These are phyloP conservation scores for Cotesia congregata DNA, from an alignment of 2,888 invertebrate genomes.

Conservation along the genomic window DNA sequence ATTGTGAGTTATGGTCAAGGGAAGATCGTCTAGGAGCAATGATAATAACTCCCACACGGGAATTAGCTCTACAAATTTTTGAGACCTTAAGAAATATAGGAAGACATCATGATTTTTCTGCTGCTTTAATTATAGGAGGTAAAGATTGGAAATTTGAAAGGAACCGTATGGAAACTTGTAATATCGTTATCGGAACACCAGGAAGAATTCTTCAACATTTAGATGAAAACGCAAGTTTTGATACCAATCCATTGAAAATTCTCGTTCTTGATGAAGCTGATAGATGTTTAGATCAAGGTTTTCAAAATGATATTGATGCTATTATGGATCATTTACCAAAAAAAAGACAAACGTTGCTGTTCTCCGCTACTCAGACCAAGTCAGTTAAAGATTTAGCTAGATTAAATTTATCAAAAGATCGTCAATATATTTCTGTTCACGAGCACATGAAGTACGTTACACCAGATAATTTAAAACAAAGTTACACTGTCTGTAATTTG, in stretches of 20 bases:
- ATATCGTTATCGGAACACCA: slow-evolving; percentile 96
- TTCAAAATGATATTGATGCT: slow-evolving; percentile 91
- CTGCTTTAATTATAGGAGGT: slow-evolving; percentile 94
- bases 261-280: slow-evolving; percentile 96
- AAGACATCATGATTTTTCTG: slow-evolving; percentile 91
- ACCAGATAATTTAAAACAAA: slow-evolving; percentile 89
- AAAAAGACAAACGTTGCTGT: slow-evolving; percentile 91
- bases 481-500: slow-evolving; percentile 90
- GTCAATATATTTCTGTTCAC: slow-evolving; percentile 94
- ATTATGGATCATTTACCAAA: slow-evolving; percentile 93
- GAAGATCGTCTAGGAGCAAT: slow-evolving; percentile 93
- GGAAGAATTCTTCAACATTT: slow-evolving; percentile 97
- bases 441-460: slow-evolving; percentile 86
- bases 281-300: slow-evolving; percentile 96
- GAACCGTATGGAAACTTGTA: slow-evolving; percentile 90
- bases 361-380: slow-evolving; percentile 99
- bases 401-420: slow-evolving; percentile 81
- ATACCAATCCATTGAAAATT: slow-evolving; percentile 81
- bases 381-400: slow-evolving; percentile 93
- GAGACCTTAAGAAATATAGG: slow-evolving; percentile 92
- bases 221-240: slow-evolving; percentile 94
- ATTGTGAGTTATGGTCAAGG: slow-evolving; percentile 88
- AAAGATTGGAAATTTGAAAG: slow-evolving; percentile 94
- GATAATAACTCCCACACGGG: slow-evolving; percentile 96
- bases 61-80: slow-evolving; percentile 97